These are phyloP conservation scores for Odocoileus virginianus DNA, from an alignment of 2,113 vertebrate species.

Conservation along the genomic window DNA sequence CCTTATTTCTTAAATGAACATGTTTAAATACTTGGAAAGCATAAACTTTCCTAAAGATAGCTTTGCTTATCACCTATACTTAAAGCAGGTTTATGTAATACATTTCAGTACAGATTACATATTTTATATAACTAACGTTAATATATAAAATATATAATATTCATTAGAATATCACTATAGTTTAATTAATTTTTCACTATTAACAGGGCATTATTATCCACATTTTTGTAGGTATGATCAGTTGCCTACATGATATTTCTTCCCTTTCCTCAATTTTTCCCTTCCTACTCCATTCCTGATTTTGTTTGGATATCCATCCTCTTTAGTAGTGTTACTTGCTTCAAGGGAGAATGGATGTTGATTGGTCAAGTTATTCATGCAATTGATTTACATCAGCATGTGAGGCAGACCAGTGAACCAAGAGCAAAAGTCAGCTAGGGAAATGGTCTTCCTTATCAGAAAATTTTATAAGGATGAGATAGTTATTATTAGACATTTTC, in stretches of 20 bases:
- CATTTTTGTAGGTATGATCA: background rate
- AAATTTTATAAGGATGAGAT: background rate
- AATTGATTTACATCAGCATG: background rate
- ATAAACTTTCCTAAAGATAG: background rate
- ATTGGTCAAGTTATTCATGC: background rate
- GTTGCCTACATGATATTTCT: background rate
- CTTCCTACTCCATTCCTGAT: background rate
- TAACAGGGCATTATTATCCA: background rate
- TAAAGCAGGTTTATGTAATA: background rate
- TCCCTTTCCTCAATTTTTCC: background rate
- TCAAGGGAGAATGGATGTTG: background rate
- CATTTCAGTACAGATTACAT: background rate
- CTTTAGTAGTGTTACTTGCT: background rate
- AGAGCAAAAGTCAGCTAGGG: background rate
- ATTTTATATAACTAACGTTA: background rate
- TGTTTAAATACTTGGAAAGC: background rate
- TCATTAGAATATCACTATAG: background rate
- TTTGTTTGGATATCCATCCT: background rate
- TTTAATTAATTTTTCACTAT: constrained; percentile 22
- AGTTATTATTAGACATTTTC: background rate
- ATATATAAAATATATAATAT: background rate
- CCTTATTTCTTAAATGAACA: background rate
- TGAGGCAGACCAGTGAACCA: background rate
- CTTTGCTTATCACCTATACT: background rate
- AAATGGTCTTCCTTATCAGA: background rate